These are phyloP conservation scores for Galagoides demidoff DNA, from an alignment of 2,797 vertebrate genomes.

Conservation along the genomic window DNA sequence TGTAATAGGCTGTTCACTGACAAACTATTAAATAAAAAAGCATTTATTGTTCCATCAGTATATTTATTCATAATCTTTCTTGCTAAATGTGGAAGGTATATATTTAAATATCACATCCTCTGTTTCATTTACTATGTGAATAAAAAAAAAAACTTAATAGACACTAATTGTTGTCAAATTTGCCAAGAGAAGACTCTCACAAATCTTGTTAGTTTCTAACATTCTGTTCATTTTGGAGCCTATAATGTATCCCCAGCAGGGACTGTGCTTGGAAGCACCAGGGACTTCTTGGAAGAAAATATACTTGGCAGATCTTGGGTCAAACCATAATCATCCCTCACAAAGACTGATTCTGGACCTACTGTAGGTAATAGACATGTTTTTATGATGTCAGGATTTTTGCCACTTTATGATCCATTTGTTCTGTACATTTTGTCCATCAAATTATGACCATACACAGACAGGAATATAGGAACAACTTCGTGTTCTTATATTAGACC, in stretches of 20 bases:
- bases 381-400: slow-evolving; percentile 82
- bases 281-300: slow-evolving; percentile 84
- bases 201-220: slow-evolving; percentile 74
- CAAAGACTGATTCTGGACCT: slow-evolving; percentile 83
- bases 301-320: slow-evolving; percentile 85
- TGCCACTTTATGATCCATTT: slow-evolving; percentile 83
- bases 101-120: slow-evolving; percentile 53
- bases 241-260: slow-evolving; percentile 78
- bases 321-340: slow-evolving; percentile 82
- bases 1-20: not conserved
- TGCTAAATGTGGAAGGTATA: slow-evolving; percentile 44
- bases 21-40: not conserved
- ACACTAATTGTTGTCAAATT: slow-evolving; percentile 78
- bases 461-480: slow-evolving; percentile 73
- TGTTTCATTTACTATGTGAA: slow-evolving; percentile 55
- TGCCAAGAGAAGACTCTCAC: slow-evolving; percentile 75
- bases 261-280: slow-evolving; percentile 79
- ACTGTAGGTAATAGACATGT: slow-evolving; percentile 78
- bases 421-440: slow-evolving; percentile 82
- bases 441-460: slow-evolving; percentile 75
- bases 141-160: slow-evolving; percentile 75
- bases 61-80: slow-evolving; percentile 7
- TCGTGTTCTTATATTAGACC: slow-evolving; percentile 77
- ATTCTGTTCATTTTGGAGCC: slow-evolving; percentile 83
- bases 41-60: not conserved